phyloP scores from a whole-genome alignment of 2,113 vertebrate species.

The Agelaius tricolor region DNA sequence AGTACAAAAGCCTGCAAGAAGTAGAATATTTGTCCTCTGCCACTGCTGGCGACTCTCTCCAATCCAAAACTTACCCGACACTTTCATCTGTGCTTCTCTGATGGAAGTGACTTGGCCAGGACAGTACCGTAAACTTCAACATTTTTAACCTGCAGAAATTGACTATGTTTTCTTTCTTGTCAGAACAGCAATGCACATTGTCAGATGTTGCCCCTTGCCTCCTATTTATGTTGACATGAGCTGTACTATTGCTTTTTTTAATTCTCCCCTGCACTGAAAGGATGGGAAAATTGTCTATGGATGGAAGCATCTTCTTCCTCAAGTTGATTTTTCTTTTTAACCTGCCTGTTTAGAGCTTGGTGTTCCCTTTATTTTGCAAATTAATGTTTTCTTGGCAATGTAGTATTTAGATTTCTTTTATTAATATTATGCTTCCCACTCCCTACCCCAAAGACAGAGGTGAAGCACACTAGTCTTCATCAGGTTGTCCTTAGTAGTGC shows the following conservation, averaged over 20 bases:
- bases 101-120: background rate
- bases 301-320: background rate
- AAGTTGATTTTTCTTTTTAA: background rate
- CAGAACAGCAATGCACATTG: background rate
- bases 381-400: background rate
- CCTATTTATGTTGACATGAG: background rate
- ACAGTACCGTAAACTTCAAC: background rate
- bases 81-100: accelerated
- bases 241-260: background rate
- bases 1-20: background rate
- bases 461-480: background rate
- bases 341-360: background rate
- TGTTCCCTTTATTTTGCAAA: background rate
- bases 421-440: background rate
- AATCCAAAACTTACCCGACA: background rate
- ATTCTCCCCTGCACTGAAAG: background rate
- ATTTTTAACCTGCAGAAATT: background rate
- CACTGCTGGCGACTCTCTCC: background rate
- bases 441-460: background rate
- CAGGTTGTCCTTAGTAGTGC: background rate
- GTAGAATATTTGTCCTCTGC: background rate
- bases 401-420: background rate
- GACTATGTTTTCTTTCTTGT: background rate
- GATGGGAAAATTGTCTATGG: background rate
- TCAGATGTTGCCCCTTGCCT: background rate